Percentiles rank a stretch among this genome's conserved stretches.
Conservation (phyloP, 2,113 vertebrate species). For the Sturnira hondurensis region DNA sequence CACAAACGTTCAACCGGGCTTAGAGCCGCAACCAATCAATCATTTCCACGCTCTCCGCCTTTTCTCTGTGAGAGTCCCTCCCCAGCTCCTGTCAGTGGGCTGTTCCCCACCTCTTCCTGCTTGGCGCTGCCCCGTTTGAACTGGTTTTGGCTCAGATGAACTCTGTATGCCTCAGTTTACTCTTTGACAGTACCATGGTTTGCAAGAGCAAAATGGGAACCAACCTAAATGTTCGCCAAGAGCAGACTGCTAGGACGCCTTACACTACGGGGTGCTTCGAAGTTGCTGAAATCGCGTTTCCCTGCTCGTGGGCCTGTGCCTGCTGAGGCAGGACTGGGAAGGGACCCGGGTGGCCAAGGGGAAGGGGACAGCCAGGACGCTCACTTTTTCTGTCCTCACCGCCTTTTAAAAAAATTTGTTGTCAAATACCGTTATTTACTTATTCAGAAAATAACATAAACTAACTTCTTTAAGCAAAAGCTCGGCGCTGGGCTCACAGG, state of each 20-base stretch:
- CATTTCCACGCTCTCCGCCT: not conserved
- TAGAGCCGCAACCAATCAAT: not conserved
- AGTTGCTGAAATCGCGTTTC: not conserved
- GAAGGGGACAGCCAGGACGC: not conserved
- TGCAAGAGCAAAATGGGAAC: not conserved
- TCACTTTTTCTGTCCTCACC: not conserved
- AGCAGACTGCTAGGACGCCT: not conserved
- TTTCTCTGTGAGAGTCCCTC: not conserved
- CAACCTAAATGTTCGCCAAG: not conserved
- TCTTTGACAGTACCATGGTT: not conserved
- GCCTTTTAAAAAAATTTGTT: not conserved
- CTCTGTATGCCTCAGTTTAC: not conserved
- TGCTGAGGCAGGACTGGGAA: not conserved
- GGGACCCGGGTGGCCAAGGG: not conserved
- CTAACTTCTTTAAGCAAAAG: not conserved
- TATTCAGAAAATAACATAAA: not conserved
- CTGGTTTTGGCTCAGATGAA: not conserved
- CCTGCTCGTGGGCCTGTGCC: not conserved
- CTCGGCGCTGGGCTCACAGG: not conserved
- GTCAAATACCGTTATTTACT: not conserved
- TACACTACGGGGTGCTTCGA: not conserved
- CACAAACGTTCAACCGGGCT: not conserved
- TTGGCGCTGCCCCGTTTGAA: no score
- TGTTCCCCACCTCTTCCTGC: no score
- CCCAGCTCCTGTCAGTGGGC: not conserved